These are phyloP conservation scores for Cylas formicarius DNA, from an alignment of 1,140 invertebrate genomes.

Conservation along the genomic window DNA sequence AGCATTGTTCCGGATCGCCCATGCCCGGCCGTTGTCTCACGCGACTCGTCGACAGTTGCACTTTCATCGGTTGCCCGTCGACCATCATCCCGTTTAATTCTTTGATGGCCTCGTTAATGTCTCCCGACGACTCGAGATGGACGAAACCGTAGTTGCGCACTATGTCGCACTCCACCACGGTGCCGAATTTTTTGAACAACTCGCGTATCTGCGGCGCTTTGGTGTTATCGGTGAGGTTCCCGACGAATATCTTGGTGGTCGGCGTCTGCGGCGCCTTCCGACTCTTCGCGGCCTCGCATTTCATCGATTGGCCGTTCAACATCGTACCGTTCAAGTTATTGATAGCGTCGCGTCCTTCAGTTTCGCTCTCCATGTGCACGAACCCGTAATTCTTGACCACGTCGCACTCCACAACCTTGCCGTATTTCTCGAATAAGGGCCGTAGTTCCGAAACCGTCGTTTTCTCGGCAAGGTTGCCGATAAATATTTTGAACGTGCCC, in stretches of 20 bases:
- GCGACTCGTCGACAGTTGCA: conserved; percentile 83
- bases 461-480: conserved; percentile 89
- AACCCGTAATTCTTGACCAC: conserved; percentile 96
- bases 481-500: conserved; percentile 90
- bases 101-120: conserved; percentile 78
- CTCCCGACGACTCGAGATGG: conserved; percentile 73
- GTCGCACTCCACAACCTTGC: conserved; percentile 92
- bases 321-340: conserved; percentile 83
- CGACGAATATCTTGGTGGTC: conserved; percentile 85
- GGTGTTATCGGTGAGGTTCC: conserved; percentile 82
- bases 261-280: conserved; percentile 75
- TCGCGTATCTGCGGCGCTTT: conserved; percentile 79
- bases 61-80: conserved; percentile 81
- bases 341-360: conserved; percentile 83
- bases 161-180: conserved; percentile 85
- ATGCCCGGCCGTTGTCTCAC: conserved; percentile 88
- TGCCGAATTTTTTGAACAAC: conserved; percentile 80
- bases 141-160: conserved; percentile 89
- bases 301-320: conserved; percentile 81
- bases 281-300: conserved; percentile 85
- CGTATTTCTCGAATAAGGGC: conserved; percentile 89
- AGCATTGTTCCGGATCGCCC: conserved; percentile 91
- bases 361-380: conserved; percentile 93
- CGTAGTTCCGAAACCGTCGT: conserved; percentile 77
- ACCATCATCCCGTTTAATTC: conserved; percentile 77